phyloP scores from a whole-genome alignment of 2,113 vertebrate genomes.

The Machaerirhynchus nigripectus region DNA sequence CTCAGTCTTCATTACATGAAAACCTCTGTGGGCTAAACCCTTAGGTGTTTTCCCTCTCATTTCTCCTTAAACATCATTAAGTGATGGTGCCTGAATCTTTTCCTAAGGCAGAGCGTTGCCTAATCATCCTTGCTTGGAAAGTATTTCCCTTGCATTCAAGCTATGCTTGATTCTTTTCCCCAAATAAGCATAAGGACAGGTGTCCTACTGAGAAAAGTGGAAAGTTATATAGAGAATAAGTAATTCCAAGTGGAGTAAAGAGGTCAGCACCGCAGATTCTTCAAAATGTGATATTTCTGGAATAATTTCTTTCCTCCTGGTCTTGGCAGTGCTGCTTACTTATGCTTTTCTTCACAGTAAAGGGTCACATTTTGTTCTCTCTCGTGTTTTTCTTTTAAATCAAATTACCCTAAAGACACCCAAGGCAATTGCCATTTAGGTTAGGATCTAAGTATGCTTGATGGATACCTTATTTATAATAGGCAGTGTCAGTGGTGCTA shows the following conservation, averaged over 20 bases:
- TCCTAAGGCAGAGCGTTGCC: background rate
- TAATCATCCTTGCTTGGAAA: background rate
- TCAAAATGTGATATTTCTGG: background rate
- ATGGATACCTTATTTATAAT: constrained; percentile 43
- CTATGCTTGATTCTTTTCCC: background rate
- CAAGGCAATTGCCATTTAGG: background rate
- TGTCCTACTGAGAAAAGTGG: background rate
- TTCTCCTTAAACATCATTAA: background rate
- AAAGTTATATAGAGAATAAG: background rate
- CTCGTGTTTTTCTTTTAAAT: background rate
- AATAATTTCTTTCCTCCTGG: background rate
- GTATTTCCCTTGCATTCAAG: background rate
- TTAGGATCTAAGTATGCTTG: constrained; percentile 8
- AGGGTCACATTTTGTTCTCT: background rate
- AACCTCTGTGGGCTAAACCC: background rate
- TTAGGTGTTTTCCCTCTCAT: background rate
- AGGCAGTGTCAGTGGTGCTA: constrained; percentile 1
- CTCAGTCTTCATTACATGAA: background rate
- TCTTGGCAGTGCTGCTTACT: background rate
- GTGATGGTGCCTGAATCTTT: background rate
- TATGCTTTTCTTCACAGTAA: constrained; percentile 9
- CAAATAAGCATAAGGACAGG: background rate
- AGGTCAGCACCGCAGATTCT: background rate
- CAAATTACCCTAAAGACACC: background rate
- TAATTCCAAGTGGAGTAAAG: background rate